Evolutionary conservation across 2,113 vertebrate species (phyloP), one percentile per base, ranked within the genome.

Genomic region (Apeltes quadracus): DNA sequence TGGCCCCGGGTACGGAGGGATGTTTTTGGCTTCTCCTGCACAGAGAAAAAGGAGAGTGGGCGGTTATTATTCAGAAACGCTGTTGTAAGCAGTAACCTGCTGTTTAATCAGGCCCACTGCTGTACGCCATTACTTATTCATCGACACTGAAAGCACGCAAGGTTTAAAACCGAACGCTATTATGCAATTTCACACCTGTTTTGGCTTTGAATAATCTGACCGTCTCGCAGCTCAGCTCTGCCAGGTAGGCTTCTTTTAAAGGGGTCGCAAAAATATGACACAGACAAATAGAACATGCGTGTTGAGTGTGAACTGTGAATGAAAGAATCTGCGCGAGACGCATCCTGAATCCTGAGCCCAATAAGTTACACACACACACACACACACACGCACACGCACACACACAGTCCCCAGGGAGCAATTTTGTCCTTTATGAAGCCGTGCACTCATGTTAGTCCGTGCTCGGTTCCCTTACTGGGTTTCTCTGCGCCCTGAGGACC

Each of bases 11-110:
- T 98, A 98, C 0, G 96, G 97, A 88, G 97, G 96, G 83, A 99
- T 96, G 83, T 99, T 99, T 91, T 99, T 99, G 43, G 97, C 97
- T 94, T 99, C 98, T 32, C 98, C 98, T 99, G 78, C 84, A 90
- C 70, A 79, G 66, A 18, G 22, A 69, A 55, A 70, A 22, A 51
- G 32, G 55, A 59, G 23, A 51, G 61, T 20, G 50, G 75, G 66
- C 43, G 1, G 8, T 36, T 74, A 34, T 74, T 59, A 79, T 69
- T 63, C 11, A 81, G 66, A 44, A 73, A 58, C 14, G 6, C 74
- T 61, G 74, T 11, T 29, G 50, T 55, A 67, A 62, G 43, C 51
- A 76, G 75, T 22, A 53, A 23, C 36, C 64, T 29, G 27, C 23
- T 69, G 70, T 81, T 83, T 67, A 81, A 68, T 84, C 58, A 64